Evolutionary conservation across 2,888 invertebrate genomes (phyloP).

Genomic region (Teinopalpus imperialis): DNA sequence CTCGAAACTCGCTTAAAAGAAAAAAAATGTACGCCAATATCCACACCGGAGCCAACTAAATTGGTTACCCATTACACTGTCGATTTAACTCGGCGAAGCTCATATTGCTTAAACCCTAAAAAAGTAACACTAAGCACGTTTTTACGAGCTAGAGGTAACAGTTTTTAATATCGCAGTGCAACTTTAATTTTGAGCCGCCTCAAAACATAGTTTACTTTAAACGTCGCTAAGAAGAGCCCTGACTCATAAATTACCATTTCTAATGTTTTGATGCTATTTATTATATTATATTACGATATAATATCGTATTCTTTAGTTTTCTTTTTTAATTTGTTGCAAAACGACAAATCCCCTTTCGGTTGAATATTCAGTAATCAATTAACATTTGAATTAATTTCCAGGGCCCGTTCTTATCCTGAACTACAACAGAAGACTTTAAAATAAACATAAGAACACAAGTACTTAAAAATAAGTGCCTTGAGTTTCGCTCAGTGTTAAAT

Average conservation of each 20-base stretch:
- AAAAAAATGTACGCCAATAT: slow-evolving; percentile 56
- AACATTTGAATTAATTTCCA: slow-evolving; percentile 62
- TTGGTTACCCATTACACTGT: slow-evolving; percentile 72
- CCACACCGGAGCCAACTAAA: slow-evolving; percentile 61
- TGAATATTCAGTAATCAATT: too few relatives aligned
- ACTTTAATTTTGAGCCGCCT: slow-evolving; percentile 13
- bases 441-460: slow-evolving; percentile 54
- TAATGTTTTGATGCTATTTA: too few relatives aligned
- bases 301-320: too few relatives aligned
- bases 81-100: slow-evolving; percentile 54
- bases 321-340: too few relatives aligned
- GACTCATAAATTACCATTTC: too few relatives aligned
- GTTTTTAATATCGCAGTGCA: slow-evolving; percentile 15
- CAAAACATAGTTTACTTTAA: slow-evolving; percentile 15
- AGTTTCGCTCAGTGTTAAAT: slow-evolving; percentile 48
- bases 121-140: slow-evolving; percentile 31
- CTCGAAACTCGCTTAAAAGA: slow-evolving; percentile 65
- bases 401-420: slow-evolving; percentile 74
- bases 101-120: slow-evolving; percentile 33
- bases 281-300: too few relatives aligned
- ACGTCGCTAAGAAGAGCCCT: background rate
- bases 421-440: slow-evolving; percentile 62
- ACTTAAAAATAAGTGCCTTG: slow-evolving; percentile 58
- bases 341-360: too few relatives aligned
- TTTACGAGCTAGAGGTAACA: slow-evolving; percentile 24